Conservation (phyloP, 2,113 vertebrate genomes). For the Hyla sarda region DNA sequence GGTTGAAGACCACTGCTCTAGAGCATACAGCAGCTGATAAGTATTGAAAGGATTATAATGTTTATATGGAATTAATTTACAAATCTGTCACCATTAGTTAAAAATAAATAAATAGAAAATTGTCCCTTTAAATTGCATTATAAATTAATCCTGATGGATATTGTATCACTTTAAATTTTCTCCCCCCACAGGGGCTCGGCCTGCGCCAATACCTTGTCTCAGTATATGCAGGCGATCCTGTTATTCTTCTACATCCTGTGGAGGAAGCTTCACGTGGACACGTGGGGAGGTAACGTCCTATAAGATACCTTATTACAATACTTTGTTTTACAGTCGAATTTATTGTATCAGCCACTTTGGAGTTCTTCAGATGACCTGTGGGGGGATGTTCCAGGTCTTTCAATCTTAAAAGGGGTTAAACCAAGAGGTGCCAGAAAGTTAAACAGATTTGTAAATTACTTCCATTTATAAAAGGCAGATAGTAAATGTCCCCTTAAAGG, state of each 20-base stretch:
- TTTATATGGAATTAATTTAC: too few species aligned
- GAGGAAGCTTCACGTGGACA: slow-evolving; percentile 81
- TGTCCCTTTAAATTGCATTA: background rate
- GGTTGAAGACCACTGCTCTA: too few species aligned
- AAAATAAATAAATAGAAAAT: background rate
- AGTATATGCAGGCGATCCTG: slow-evolving; percentile 78
- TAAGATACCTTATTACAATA: background rate
- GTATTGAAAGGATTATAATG: too few species aligned
- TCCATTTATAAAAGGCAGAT: too few species aligned
- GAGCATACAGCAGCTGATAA: too few species aligned
- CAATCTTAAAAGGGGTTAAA: background rate
- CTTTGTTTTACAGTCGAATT: background rate
- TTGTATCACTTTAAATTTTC: slow-evolving; percentile 13
- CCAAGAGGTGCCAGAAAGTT: too few species aligned
- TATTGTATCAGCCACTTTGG: background rate
- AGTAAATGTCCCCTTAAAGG: too few species aligned
- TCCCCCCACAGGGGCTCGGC: slow-evolving; percentile 82
- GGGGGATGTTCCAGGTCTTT: background rate
- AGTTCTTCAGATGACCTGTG: background rate
- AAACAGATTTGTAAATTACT: too few species aligned
- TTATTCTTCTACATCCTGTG: slow-evolving; percentile 82
- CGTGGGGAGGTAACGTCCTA: slow-evolving; percentile 82
- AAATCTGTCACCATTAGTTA: too few species aligned
- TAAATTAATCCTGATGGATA: background rate
- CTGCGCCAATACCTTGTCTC: slow-evolving; percentile 79